phyloP scores from a whole-genome alignment of 1,140 invertebrate genomes.

The Agraylea sexmaculata region DNA sequence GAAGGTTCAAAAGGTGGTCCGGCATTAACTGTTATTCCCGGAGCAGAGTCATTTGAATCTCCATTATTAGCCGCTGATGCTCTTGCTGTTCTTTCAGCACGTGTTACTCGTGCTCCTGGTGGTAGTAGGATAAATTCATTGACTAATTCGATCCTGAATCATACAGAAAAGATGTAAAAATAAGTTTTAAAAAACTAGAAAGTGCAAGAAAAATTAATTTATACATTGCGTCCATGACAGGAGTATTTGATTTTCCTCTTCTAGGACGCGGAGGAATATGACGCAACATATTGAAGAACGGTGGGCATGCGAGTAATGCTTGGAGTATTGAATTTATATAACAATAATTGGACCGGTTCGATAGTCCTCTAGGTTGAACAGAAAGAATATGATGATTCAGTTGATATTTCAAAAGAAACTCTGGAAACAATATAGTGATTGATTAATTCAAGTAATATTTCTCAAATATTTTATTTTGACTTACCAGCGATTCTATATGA shows the following conservation, averaged over 20 bases:
- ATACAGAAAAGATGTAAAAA: constrained; percentile 21
- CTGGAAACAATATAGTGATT: constrained; percentile 37
- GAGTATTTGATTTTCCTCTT: constrained; percentile 59
- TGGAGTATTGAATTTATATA: constrained; percentile 90
- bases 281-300: constrained; percentile 83
- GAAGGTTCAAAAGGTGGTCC: constrained; percentile 67
- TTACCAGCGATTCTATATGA: constrained; percentile 55
- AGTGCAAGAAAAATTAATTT: background rate
- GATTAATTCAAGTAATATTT: constrained; percentile 8
- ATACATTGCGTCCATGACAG: constrained; percentile 84
- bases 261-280: constrained; percentile 50
- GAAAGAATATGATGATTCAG: constrained; percentile 61
- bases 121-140: constrained; percentile 55
- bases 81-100: constrained; percentile 24
- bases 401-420: constrained; percentile 58
- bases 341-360: constrained; percentile 88
- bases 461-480: constrained; percentile 13
- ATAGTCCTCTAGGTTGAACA: constrained; percentile 74
- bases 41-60: constrained; percentile 25
- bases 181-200: background rate
- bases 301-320: constrained; percentile 82
- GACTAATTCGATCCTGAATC: constrained; percentile 45
- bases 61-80: constrained; percentile 34
- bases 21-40: constrained; percentile 20
- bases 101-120: constrained; percentile 36